Evolutionary conservation across 2,113 vertebrate genomes (phyloP).

Genomic region (Corythoichthys haematopterus): DNA sequence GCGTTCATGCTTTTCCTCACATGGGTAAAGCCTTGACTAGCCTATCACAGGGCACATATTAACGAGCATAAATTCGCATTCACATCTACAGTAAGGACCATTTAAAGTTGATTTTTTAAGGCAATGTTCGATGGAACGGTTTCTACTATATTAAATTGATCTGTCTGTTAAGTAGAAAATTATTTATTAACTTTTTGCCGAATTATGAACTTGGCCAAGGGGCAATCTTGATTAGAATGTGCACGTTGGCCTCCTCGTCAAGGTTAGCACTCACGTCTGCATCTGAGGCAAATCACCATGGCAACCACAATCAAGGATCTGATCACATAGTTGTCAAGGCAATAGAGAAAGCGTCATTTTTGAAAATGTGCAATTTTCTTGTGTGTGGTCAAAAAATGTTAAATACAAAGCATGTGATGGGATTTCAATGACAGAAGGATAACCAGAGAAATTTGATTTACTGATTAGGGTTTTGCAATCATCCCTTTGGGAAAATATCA

Average conservation of each 20-base stretch:
- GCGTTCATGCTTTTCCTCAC: background rate
- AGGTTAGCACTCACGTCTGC: conserved; percentile 40
- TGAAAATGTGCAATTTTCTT: conserved; percentile 11
- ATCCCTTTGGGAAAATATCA: conserved; percentile 23
- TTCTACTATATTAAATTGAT: background rate
- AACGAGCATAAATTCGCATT: background rate
- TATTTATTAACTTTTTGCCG: background rate
- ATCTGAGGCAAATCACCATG: conserved; percentile 57
- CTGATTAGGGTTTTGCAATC: conserved; percentile 19
- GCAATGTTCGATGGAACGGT: background rate
- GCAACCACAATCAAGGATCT: conserved; percentile 62
- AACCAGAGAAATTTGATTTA: background rate
- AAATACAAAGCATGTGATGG: background rate
- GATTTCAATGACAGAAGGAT: background rate
- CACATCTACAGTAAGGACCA: background rate
- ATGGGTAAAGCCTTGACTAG: background rate
- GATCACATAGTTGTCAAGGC: conserved; percentile 59
- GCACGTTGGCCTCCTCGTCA: conserved; percentile 13
- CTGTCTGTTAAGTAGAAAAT: background rate
- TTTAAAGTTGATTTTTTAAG: background rate
- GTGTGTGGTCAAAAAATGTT: background rate
- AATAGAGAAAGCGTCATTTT: conserved; percentile 48
- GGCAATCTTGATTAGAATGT: conserved; percentile 3
- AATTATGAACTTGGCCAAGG: background rate
- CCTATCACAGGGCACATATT: background rate